Evolutionary conservation across 2,113 vertebrate genomes (phyloP).

Genomic region (Sinocyclocheilus grahami): DNA sequence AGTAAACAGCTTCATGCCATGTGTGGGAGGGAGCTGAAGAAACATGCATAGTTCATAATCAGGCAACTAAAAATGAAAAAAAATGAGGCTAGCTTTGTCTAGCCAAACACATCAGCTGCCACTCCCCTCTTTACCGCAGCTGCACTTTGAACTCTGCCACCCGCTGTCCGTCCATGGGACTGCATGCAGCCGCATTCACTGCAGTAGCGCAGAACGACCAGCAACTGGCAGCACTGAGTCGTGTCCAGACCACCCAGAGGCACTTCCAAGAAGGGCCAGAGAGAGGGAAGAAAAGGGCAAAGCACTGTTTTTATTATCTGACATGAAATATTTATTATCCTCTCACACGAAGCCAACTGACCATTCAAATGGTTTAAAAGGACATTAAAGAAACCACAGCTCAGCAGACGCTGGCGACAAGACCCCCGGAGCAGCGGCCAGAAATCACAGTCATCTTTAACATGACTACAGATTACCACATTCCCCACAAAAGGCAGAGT

Average conservation of each 20-base stretch:
- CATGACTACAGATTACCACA: conserved; percentile 59
- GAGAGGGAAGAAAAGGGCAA: conserved; percentile 67
- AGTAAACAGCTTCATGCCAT: conserved; percentile 66
- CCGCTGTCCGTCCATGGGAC: conserved; percentile 65
- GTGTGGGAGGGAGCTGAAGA: not conserved
- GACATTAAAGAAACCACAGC: conserved; percentile 62
- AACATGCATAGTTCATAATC: conserved; percentile 32
- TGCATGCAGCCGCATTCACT: conserved; percentile 55
- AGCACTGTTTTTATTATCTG: conserved; percentile 73
- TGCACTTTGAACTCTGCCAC: conserved; percentile 66
- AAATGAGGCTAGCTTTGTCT: conserved; percentile 31
- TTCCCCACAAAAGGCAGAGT: conserved; percentile 54
- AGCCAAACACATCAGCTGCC: conserved; percentile 19
- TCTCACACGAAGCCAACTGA: conserved; percentile 70
- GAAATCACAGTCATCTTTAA: conserved; percentile 67
- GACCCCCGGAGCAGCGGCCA: conserved; percentile 54
- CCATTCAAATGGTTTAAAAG: conserved; percentile 66
- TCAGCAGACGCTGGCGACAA: conserved; percentile 57
- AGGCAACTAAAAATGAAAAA: conserved; percentile 6
- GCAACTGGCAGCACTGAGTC: conserved; percentile 86
- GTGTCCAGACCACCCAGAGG: conserved; percentile 57
- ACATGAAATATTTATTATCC: conserved; percentile 77
- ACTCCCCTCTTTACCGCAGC: not conserved
- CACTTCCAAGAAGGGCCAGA: conserved; percentile 50
- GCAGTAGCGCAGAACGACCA: conserved; percentile 65